Conservation (phyloP, 2,113 vertebrate species). For the Semicossyphus pulcher region DNA sequence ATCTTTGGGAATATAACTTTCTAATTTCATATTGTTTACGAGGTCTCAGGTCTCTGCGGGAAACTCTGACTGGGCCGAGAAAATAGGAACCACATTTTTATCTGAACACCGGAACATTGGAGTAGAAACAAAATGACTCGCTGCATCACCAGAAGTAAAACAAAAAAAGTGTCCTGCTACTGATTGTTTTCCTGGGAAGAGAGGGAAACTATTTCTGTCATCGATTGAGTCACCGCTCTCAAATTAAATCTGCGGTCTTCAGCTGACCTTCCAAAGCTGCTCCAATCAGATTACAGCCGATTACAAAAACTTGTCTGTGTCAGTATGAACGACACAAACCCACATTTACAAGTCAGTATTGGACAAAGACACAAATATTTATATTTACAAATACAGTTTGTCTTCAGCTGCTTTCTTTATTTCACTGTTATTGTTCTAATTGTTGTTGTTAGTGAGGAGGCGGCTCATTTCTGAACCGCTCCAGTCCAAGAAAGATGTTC, state of each 20-base stretch:
- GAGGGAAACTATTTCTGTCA: background rate
- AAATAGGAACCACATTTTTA: background rate
- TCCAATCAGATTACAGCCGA: slow-evolving; percentile 54
- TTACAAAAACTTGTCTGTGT: slow-evolving; percentile 32
- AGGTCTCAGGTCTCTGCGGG: too few relatives aligned
- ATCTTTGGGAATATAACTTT: background rate
- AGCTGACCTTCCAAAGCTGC: slow-evolving; percentile 52
- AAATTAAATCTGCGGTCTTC: slow-evolving; percentile 50
- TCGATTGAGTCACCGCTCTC: slow-evolving; percentile 22
- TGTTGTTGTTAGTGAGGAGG: too few relatives aligned
- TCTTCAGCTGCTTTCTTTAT: too few relatives aligned
- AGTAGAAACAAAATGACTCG: too few relatives aligned
- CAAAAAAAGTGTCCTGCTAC: background rate
- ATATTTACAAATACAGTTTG: too few relatives aligned
- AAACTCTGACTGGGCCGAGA: too few relatives aligned
- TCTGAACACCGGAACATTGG: too few relatives aligned
- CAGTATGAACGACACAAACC: background rate
- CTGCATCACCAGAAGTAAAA: background rate
- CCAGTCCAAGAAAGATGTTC: too few relatives aligned
- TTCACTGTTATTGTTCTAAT: too few relatives aligned
- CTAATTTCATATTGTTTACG: background rate
- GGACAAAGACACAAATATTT: background rate
- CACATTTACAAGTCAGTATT: background rate
- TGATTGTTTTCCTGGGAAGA: slow-evolving; percentile 3
- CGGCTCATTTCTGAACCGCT: too few relatives aligned